phyloP scores from a whole-genome alignment of 2,113 vertebrate genomes.

The Lophura nycthemera region DNA sequence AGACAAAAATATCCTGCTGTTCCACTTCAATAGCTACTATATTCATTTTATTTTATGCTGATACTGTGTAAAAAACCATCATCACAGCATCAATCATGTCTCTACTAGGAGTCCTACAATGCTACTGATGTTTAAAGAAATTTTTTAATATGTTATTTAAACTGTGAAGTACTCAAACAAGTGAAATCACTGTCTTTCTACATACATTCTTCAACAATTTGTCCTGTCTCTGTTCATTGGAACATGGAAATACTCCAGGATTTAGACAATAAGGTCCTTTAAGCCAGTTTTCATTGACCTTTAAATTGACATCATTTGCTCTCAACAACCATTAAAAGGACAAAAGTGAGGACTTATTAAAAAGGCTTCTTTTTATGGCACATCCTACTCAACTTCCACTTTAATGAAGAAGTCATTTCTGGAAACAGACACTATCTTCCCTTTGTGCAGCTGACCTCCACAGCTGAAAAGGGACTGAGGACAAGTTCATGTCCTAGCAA shows the following conservation, averaged over 20 bases:
- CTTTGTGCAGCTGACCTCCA: background rate
- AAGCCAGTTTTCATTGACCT: constrained; percentile 5
- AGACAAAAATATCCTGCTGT: background rate
- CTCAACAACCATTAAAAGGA: constrained; percentile 10
- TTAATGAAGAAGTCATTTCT: constrained; percentile 1
- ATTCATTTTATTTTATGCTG: constrained; percentile 3
- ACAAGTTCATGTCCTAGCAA: background rate
- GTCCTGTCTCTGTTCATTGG: background rate
- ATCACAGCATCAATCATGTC: background rate
- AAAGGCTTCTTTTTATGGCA: background rate
- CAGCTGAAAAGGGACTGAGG: background rate
- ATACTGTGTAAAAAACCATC: background rate
- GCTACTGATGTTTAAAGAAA: background rate
- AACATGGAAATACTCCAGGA: constrained; percentile 30
- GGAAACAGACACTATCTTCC: background rate
- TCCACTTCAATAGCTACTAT: background rate
- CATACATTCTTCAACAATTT: constrained; percentile 7
- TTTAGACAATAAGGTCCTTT: background rate
- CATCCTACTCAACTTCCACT: background rate
- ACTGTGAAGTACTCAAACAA: background rate
- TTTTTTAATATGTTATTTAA: background rate
- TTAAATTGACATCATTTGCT: constrained; percentile 21
- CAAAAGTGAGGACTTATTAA: background rate
- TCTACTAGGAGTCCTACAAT: background rate
- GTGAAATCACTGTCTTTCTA: background rate